Evolutionary conservation across 2,113 vertebrate species (phyloP).

Genomic region (Eretmochelys imbricata): DNA sequence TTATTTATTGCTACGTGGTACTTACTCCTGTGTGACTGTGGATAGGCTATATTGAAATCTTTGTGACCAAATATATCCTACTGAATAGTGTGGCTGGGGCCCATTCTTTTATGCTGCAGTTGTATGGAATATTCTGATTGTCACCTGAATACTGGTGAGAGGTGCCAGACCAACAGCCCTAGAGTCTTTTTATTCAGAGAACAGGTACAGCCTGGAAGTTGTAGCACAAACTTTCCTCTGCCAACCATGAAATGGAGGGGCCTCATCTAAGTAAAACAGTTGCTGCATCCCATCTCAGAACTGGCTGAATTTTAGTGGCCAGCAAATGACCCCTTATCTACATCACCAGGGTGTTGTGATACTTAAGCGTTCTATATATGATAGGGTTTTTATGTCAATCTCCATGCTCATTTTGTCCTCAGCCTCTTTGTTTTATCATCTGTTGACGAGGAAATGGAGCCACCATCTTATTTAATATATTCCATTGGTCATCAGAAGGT

Average conservation of each 20-base stretch:
- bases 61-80: background rate
- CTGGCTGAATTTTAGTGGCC: too few relatives aligned
- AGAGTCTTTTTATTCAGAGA: background rate
- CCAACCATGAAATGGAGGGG: too few relatives aligned
- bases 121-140: background rate
- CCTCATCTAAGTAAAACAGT: background rate
- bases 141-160: background rate
- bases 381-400: too few relatives aligned
- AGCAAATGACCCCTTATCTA: background rate
- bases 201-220: background rate
- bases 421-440: background rate
- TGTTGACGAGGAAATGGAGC: background rate
- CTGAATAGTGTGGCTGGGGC: background rate
- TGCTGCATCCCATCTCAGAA: background rate
- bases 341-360: too few relatives aligned
- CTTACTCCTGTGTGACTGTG: background rate
- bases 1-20: background rate
- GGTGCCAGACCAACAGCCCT: background rate
- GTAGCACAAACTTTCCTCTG: too few relatives aligned
- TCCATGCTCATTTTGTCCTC: background rate
- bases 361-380: too few relatives aligned
- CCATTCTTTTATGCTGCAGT: background rate
- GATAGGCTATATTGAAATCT: too few relatives aligned
- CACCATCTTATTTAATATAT: background rate
- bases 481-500: background rate